Percentiles rank a stretch among this genome's conserved stretches.
Conservation (phyloP, 2,888 invertebrate genomes). For the Leptura quadrifasciata region DNA sequence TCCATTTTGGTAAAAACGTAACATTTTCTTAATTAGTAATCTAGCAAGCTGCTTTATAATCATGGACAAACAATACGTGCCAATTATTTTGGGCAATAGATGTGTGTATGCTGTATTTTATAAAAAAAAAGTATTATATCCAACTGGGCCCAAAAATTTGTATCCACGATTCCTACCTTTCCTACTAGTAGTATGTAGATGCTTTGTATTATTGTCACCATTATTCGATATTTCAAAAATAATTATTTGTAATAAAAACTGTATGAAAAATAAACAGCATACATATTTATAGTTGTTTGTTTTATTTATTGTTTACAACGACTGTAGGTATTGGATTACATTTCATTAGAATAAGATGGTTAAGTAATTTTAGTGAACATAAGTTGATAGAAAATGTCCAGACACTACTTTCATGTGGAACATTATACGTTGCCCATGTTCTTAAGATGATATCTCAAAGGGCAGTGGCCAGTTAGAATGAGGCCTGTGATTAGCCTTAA, state of each 20-base stretch:
- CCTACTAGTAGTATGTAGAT: neutral
- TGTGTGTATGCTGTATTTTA: slow-evolving; percentile 23
- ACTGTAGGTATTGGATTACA: too few relatives aligned
- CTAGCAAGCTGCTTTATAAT: neutral
- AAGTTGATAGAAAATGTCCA: too few relatives aligned
- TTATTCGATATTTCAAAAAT: slow-evolving; percentile 13
- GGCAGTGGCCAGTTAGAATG: too few relatives aligned
- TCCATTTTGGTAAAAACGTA: too few relatives aligned
- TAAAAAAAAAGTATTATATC: slow-evolving; percentile 22
- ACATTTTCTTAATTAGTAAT: neutral
- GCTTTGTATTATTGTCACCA: neutral
- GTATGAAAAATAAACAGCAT: slow-evolving; percentile 30
- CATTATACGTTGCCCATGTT: too few relatives aligned
- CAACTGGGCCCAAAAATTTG: slow-evolving; percentile 17
- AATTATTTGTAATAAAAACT: slow-evolving; percentile 20
- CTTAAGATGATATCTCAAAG: too few relatives aligned
- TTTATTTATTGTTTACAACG: too few relatives aligned
- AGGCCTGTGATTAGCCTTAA: too few relatives aligned
- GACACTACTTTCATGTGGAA: too few relatives aligned
- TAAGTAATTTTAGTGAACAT: too few relatives aligned
- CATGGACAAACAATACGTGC: slow-evolving; percentile 8
- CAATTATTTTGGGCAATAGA: slow-evolving; percentile 22
- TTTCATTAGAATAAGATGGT: too few relatives aligned
- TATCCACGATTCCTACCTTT: neutral
- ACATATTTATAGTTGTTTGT: slow-evolving; percentile 11